Base-by-base conservation (phyloP, 2,113 vertebrate species). In the Nesogale talazaci region DNA sequence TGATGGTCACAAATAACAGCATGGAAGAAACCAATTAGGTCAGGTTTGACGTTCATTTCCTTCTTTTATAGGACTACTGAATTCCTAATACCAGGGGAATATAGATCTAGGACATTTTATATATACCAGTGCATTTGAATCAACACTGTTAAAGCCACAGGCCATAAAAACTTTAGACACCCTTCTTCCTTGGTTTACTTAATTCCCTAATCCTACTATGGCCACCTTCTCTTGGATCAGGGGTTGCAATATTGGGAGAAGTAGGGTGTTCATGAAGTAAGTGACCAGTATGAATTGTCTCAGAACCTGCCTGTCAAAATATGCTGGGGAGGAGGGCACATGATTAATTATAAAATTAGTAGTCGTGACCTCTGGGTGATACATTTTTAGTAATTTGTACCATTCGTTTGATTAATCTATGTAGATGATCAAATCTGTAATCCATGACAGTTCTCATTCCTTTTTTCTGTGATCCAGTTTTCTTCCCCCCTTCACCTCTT, bases 11-110 rank as follows among this genome's bases (percentile, higher is more conserved):
- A 88, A 86, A 83, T 15, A 67, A 0, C 2, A 52, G n/a, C 40
- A 19, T 74, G 19, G 34, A 27, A 67, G 59, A 29, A 92, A 67
- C 25, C 91, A 87, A 82, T 75, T 83, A 92, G 46, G 42, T 90
- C 76, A 83, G 67, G 22, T 88, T 0, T 52, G 12, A 87, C 42
- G 25, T 83, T 83, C 4, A 46, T 63, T 78, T 75, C 15, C 17
- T 80, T 78, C 65, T 90, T 38, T 82, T 42, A 27, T 16, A 91
- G 38, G 36, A 69, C 16, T 46, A 38, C 40, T 74, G n/a, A 91
- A 40, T 90, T 42, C 56, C 36, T n/a, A 5, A 22, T 84, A 74
- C 23, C 19, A 40, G 25, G 42, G 36, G 38, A 75, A 16, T 23
- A 0, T 63, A 52, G 69, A 82, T 69, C 59, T 61, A 57, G 83